phyloP scores from a whole-genome alignment of 2,797 vertebrate genomes.

The Coluber constrictor region DNA sequence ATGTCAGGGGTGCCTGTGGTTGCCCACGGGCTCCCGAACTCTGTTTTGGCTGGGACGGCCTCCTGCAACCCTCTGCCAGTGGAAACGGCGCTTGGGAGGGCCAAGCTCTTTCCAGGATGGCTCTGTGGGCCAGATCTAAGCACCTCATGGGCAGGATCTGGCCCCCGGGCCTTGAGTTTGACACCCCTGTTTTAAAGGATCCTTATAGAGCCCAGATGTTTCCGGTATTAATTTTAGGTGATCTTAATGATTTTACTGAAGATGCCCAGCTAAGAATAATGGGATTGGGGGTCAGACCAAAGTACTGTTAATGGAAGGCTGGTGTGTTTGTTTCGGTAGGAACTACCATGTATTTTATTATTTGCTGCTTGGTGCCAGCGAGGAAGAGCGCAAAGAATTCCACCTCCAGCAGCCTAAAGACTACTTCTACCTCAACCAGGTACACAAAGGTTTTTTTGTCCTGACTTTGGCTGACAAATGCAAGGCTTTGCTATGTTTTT shows the following conservation, averaged over 20 bases:
- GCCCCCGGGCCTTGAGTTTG: no score
- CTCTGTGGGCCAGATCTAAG: no score
- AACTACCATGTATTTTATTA: slow-evolving; percentile 99
- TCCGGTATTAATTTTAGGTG: background rate
- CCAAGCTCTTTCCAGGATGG: no score
- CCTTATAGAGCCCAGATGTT: background rate
- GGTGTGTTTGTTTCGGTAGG: slow-evolving; percentile 65
- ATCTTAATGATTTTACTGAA: background rate
- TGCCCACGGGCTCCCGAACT: no score
- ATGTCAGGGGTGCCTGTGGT: no score
- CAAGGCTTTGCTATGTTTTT: background rate
- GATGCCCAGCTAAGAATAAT: background rate
- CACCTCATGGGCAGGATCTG: no score
- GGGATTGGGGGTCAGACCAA: background rate
- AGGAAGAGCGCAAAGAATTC: slow-evolving; percentile 89
- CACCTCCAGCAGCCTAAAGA: slow-evolving; percentile 93
- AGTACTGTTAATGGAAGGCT: background rate
- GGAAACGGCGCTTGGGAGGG: no score
- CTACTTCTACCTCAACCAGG: slow-evolving; percentile 99
- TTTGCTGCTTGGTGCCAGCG: slow-evolving; percentile 88
- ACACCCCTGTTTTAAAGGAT: background rate
- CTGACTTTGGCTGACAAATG: background rate
- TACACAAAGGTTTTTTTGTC: slow-evolving; percentile 52
- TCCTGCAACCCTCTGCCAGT: no score
- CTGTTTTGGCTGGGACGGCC: no score